Evolutionary conservation across 1,140 invertebrate species (phyloP), one percentile per base, ranked within the genome.

Genomic region (Drosophila baimaii): DNA sequence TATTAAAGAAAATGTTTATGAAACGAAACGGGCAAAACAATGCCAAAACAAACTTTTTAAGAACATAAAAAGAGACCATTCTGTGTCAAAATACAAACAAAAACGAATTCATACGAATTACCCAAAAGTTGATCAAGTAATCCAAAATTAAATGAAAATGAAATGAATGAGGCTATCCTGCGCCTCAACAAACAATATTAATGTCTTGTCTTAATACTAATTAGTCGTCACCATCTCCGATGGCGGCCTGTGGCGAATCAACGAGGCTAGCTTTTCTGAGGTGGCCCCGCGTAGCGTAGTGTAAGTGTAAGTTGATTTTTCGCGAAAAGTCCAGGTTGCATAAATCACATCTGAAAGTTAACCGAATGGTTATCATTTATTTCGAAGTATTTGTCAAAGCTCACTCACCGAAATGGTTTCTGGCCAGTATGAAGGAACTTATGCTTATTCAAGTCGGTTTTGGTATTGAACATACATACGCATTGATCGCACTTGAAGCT

Each of bases 391-490:
- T 37, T 13, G 5, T n/a, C 3, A 21, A 2, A 10, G 17, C 5
- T 61, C 25, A 41, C 29, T 61, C 21, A 79, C 77, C 55, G 33
- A 62, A 62, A 64, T 4, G 56, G 71, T 6, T 68, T 68, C 9
- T 52, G 25, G 1, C 44, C 77, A 17, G 64, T 52, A 19, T 81
- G 78, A 25, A 64, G 12, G 35, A 39, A 33, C 23, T 57, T 58
- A 41, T 81, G 78, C 17, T 56, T 70, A 13, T 65, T 79, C 1
- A 79, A 25, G 19, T 44, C 68, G 9, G 77, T 62, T 23, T 63
- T 59, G n/a, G 59, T 56, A 25, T 57, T 39, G 31, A 79, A 79
- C 27, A 4, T 9, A 5, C 23, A 39, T 2, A 23, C 33, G 43
- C 78, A 80, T 9, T 64, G 9, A 15, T 59, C 62, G 25, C 77